These are phyloP conservation scores for Sylvilagus floridanus DNA, from an alignment of 2,797 vertebrate genomes.

Conservation along the genomic window DNA sequence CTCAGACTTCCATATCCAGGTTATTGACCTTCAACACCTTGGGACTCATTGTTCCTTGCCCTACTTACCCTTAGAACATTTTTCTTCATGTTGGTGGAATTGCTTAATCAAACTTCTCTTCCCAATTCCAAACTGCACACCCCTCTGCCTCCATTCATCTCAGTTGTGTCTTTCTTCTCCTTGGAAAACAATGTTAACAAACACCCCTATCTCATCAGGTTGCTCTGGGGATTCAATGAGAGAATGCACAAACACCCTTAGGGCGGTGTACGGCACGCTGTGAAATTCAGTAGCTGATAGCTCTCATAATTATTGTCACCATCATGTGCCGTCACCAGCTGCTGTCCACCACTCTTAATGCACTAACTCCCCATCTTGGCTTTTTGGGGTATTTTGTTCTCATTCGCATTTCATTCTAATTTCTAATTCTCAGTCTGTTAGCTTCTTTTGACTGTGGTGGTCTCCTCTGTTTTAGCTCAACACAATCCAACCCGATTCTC, in stretches of 20 bases:
- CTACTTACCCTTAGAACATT: neutral
- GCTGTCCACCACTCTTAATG: neutral
- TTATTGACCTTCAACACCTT: neutral
- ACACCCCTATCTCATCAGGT: neutral
- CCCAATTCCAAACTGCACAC: neutral
- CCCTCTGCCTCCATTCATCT: neutral
- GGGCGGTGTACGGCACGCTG: neutral
- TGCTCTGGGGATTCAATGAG: neutral
- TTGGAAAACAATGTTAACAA: neutral
- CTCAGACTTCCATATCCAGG: neutral
- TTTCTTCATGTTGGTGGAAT: neutral
- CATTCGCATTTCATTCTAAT: neutral
- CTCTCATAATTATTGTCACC: neutral
- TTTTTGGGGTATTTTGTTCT: neutral
- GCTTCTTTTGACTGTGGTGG: neutral
- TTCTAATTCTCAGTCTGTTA: neutral
- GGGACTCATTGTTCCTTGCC: no score
- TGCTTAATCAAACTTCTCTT: neutral
- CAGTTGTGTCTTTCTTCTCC: neutral
- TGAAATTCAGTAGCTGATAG: neutral
- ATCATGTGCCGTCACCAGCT: fast-evolving
- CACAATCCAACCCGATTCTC: no score
- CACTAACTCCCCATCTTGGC: neutral
- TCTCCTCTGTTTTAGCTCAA: neutral
- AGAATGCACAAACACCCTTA: neutral